These are phyloP conservation scores for Agrypnia vestita DNA, from an alignment of 1,140 invertebrate genomes.

Conservation along the genomic window DNA sequence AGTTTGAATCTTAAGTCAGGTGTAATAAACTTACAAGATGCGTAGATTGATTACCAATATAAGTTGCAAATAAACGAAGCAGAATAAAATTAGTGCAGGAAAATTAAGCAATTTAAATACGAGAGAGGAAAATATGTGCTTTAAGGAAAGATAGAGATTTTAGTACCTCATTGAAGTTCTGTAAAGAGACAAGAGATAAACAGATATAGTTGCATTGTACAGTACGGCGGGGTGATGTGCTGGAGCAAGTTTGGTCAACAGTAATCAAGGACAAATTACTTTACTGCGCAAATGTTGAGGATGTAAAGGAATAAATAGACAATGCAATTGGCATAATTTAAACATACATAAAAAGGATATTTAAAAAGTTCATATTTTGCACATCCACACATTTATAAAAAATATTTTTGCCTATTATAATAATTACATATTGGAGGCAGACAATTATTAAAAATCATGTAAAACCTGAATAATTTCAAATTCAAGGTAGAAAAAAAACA, in stretches of 20 bases:
- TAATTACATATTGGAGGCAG: no score
- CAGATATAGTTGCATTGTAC: constrained; percentile 58
- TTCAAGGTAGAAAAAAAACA: no score
- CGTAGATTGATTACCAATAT: no score
- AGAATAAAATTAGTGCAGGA: constrained; percentile 18
- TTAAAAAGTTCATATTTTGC: neutral
- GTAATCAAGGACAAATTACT: neutral
- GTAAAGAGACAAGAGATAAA: constrained; percentile 61
- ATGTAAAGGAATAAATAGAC: constrained; percentile 39
- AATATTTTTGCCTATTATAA: neutral
- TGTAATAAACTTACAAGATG: no score
- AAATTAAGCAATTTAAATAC: constrained; percentile 18
- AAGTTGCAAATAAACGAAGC: constrained; percentile 26
- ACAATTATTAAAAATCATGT: no score
- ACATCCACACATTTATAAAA: neutral
- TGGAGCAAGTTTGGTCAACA: neutral
- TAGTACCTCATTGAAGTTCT: constrained; percentile 61
- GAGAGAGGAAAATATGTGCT: constrained; percentile 45
- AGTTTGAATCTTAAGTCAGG: no score
- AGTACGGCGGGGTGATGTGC: neutral
- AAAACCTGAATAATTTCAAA: no score
- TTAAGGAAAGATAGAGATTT: constrained; percentile 48
- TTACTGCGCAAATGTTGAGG: constrained; percentile 5
- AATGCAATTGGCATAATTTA: constrained; percentile 51
- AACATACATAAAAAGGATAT: neutral